These are phyloP conservation scores for Portunus trituberculatus DNA, from an alignment of 1,140 invertebrate genomes.

Conservation along the genomic window DNA sequence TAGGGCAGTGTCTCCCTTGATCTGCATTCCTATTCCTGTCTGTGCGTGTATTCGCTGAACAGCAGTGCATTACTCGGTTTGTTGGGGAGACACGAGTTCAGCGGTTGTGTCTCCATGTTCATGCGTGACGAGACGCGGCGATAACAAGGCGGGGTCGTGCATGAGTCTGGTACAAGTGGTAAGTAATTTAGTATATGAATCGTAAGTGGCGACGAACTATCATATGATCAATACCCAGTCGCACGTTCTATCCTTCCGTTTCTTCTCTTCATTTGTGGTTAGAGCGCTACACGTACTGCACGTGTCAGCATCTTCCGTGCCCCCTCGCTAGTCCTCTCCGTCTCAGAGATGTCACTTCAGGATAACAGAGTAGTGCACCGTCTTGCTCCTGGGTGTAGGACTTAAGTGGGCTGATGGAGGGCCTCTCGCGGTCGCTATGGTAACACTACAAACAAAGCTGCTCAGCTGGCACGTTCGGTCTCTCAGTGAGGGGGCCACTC, in stretches of 20 bases:
- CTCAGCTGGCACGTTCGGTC: background rate
- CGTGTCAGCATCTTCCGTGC: background rate
- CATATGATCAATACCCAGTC: background rate
- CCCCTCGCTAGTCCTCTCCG: background rate
- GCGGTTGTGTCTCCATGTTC: background rate
- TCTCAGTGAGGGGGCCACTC: conserved; percentile 17
- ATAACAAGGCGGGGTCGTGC: background rate
- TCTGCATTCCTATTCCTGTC: background rate
- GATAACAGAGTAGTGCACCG: background rate
- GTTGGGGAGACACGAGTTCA: background rate
- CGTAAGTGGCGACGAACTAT: background rate
- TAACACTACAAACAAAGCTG: background rate
- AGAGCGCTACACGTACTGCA: background rate
- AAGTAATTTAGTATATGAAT: background rate
- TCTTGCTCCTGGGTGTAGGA: background rate
- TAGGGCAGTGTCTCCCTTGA: background rate
- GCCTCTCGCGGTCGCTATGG: background rate
- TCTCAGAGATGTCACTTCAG: background rate
- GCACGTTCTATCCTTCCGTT: background rate
- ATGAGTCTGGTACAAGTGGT: background rate
- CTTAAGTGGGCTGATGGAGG: background rate
- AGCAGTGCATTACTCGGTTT: background rate
- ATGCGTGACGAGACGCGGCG: background rate
- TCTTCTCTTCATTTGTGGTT: background rate
- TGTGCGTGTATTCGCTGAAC: background rate